Percentiles rank a stretch among this genome's conserved stretches.
These are phyloP conservation scores for Sogatella furcifera DNA, from an alignment of 1,140 invertebrate genomes.

Conservation along the genomic window DNA sequence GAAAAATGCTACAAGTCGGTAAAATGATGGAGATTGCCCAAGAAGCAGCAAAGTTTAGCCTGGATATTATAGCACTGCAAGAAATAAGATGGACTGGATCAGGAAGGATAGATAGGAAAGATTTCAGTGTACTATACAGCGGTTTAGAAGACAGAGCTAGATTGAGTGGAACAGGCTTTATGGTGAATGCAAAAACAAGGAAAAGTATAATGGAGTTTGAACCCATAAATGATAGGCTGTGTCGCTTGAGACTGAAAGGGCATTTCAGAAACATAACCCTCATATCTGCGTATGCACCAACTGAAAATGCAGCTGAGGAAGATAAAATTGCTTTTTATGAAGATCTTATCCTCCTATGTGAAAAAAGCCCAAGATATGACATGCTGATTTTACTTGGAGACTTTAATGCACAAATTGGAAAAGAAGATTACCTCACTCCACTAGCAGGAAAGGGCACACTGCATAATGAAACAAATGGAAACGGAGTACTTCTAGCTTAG, in stretches of 20 bases:
- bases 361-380: slow-evolving; percentile 10
- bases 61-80: slow-evolving; percentile 11
- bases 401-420: slow-evolving; percentile 15
- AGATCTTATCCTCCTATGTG: neutral
- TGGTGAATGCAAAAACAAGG: slow-evolving; percentile 7
- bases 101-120: slow-evolving; percentile 5
- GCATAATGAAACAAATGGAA: slow-evolving; percentile 8
- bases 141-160: neutral
- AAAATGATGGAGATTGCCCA: too few relatives aligned
- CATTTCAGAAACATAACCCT: slow-evolving; percentile 10
- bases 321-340: slow-evolving; percentile 10
- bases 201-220: slow-evolving; percentile 8
- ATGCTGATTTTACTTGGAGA: too few relatives aligned
- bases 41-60: slow-evolving; percentile 3
- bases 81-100: slow-evolving; percentile 9
- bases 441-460: slow-evolving; percentile 13
- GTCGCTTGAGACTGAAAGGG: slow-evolving; percentile 12
- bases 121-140: slow-evolving; percentile 6
- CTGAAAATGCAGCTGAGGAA: slow-evolving; percentile 1
- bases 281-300: slow-evolving; percentile 5
- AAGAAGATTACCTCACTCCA: neutral
- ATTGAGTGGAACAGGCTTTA: slow-evolving; percentile 7
- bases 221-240: slow-evolving; percentile 5
- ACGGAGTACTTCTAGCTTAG: slow-evolving; percentile 1
- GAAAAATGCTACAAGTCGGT: too few relatives aligned